A percentile compares a stretch with the other conserved stretches of the same genome.
Conservation (phyloP, 2,113 vertebrate species). For the Motacilla alba region DNA sequence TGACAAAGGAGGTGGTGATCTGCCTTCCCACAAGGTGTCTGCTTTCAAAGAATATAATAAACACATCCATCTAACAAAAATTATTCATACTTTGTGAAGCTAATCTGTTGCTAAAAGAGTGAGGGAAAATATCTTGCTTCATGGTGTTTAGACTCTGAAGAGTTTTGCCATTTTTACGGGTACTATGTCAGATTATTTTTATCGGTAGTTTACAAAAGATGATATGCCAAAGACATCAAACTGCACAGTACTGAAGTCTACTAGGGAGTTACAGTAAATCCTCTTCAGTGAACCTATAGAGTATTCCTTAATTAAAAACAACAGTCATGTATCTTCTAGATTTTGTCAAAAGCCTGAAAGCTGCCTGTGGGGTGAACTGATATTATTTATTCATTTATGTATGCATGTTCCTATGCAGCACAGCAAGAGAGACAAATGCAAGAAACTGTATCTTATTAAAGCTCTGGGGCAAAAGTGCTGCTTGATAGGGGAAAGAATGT, state of each 20-base stretch:
- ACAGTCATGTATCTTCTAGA: not conserved
- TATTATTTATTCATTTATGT: not conserved
- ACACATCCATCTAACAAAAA: not conserved
- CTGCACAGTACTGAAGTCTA: not conserved
- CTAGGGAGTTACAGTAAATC: not conserved
- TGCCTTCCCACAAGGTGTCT: not conserved
- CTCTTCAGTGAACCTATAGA: not conserved
- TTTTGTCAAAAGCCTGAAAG: not conserved
- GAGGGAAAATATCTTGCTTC: not conserved
- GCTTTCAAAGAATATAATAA: not conserved
- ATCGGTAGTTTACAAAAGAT: not conserved
- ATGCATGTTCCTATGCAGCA: not conserved
- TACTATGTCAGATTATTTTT: not conserved
- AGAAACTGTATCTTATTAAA: not conserved
- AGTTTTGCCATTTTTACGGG: not conserved
- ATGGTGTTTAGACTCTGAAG: not conserved
- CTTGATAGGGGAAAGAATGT: not conserved
- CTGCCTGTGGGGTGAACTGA: not conserved
- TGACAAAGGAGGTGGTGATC: not conserved
- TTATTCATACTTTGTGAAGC: not conserved
- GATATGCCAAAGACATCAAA: not conserved
- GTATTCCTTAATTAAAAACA: not conserved
- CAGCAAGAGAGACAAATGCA: not conserved
- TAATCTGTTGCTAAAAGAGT: not conserved
- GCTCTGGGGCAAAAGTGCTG: not conserved